Conservation (phyloP, 2,797 vertebrate species). For the Crocodylus rhombifer region DNA sequence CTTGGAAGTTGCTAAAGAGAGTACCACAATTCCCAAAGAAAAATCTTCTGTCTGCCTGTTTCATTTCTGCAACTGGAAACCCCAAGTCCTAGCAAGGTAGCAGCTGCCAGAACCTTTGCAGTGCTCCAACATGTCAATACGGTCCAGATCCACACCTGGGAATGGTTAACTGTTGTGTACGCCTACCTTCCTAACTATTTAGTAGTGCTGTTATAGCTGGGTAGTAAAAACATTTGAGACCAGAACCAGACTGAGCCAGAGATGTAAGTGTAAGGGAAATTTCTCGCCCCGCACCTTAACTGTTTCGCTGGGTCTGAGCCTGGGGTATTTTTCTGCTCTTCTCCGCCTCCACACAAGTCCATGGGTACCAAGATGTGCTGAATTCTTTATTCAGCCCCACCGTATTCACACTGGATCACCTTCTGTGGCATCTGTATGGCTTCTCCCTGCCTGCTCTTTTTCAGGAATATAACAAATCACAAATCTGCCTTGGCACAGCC, state of each 20-base stretch:
- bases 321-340: neutral
- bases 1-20: neutral
- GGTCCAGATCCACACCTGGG: neutral
- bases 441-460: fast-evolving
- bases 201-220: fast-evolving
- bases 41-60: neutral
- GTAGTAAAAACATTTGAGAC: fast-evolving
- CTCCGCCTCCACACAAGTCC: neutral
- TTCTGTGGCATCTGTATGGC: neutral
- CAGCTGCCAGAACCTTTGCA: neutral
- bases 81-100: neutral
- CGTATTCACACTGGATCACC: fast-evolving
- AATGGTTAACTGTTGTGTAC: neutral
- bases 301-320: fast-evolving
- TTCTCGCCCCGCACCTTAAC: neutral
- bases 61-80: neutral
- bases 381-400: neutral
- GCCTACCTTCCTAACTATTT: conserved; percentile 2
- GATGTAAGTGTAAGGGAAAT: fast-evolving
- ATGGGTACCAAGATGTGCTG: neutral
- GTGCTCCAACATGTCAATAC: neutral
- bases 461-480: fast-evolving
- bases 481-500: neutral
- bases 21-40: neutral
- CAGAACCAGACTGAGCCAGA: neutral